Base-by-base conservation (phyloP, 2,888 invertebrate genomes). In the Bimastos eiseni region DNA sequence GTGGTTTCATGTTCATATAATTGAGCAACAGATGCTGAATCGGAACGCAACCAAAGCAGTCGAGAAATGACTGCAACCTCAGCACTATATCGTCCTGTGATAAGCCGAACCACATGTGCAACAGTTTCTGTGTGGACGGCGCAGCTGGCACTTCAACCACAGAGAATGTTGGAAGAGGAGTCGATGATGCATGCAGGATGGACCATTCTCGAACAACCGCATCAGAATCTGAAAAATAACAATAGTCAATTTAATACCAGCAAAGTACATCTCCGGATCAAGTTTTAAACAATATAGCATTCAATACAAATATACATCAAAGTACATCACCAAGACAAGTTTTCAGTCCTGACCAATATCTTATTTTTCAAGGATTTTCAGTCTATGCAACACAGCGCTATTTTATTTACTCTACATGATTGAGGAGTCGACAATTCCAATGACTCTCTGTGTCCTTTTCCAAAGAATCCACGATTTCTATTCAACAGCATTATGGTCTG, bases 131-230 rank as follows among this genome's bases (percentile, higher is more conserved):
- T 4, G 86, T 8, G 19, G 36, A 8, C 5, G 86, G 13, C 19
- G n/a, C 86, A 36, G 86, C 34, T 33, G 86, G 86, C 34, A 86
- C 86, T 19, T 36, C 19, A 86, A 86, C 86, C 19, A 37, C 21
- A 17, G 24, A 24, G 37, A 36, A 86, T 19, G 86, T 86, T 33
- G 86, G 37, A 36, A 34, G 36, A 86, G 86, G 86, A 2, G 37
- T 36, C 24, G 86, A 70, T 70, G 86, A 34, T 37, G 86, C 34
- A 86, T 34, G 86, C 36, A 86, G 37, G n/a, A 86, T 24, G 5
- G 86, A 86, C 86, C 86, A 86, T 86, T 86, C 86, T 86, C 86
- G 34, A 30, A 86, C 86, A 86, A 37, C 37, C 0, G 86, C 86
- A 86, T 86, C 86, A 15, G 36, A 34, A 86, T 86, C 86, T 86